Base-by-base conservation (phyloP, 2,113 vertebrate species). In the Tautogolabrus adspersus region DNA sequence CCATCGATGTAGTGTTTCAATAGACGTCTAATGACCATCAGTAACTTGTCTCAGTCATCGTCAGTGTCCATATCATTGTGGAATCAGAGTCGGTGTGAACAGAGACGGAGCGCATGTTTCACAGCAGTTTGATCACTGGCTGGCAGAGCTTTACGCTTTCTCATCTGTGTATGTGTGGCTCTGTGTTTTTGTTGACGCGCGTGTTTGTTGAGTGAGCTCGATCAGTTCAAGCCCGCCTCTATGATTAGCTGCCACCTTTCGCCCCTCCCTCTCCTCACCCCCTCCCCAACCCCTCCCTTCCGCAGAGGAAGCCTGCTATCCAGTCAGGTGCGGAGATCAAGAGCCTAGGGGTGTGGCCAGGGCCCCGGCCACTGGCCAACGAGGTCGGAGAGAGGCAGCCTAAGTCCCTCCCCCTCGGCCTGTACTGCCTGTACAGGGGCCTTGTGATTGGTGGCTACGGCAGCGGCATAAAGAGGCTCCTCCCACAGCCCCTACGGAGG, bases 361-460 rank as follows among this genome's bases (percentile, higher is more conserved):
- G 83, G 77, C 79, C 89, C 63, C 89, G 87, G 87, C 85, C 87
- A 77, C 83, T 84, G 88, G 86, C 86, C 89, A 91, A 90, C 84
- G 92, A 93, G 94, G 92, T 90, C 75, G 80, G 93, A 91, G 93
- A 92, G 88, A 91, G 92, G 89, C 91, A 88, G 84, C 82, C 93
- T 89, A 94, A 94, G 92, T 87, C 92, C 91, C 93, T 94, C 88
- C 93, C 93, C 91, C 92, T 94, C 76, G 91, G 92, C 87, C 90
- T 94, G 88, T 95, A 94, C 92, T 94, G 94, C 91, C 93, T 94
- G 86, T 95, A 94, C 93, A 93, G 94, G 88, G 92, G 94, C 92
- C 93, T 93, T 94, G 86, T 95, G 90, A 93, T 93, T 91, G 92
- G 92, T 85, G 92, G 92, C 91, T 93, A 93, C 94, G 55, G 92